Conservation (phyloP, 1,140 invertebrate species). For the Grapholita molesta region DNA sequence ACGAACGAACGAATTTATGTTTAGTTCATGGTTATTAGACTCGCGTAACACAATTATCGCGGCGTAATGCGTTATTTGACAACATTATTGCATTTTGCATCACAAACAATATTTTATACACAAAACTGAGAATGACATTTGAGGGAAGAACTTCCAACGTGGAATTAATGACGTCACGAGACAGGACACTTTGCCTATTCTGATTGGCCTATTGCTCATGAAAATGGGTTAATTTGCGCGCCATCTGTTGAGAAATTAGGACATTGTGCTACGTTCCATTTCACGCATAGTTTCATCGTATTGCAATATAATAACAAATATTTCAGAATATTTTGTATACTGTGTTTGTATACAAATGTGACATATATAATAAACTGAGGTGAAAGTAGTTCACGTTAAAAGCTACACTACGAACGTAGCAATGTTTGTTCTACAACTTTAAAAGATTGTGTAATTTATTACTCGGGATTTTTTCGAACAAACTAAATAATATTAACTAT, state of each 20-base stretch:
- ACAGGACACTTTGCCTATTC: conserved; percentile 61
- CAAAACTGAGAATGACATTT: conserved; percentile 65
- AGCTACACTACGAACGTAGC: no score
- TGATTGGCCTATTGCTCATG: conserved; percentile 57
- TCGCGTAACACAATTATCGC: conserved; percentile 24
- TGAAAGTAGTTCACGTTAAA: no score
- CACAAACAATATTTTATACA: conserved; percentile 46
- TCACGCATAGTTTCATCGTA: not conserved
- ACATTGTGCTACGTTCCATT: not conserved
- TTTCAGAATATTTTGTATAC: no score
- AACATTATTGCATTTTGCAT: conserved; percentile 30
- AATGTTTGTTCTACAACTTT: no score
- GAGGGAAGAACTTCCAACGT: conserved; percentile 70
- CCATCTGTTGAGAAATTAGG: conserved; percentile 40
- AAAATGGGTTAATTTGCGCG: conserved; percentile 39
- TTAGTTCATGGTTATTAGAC: conserved; percentile 28
- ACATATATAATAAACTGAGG: no score
- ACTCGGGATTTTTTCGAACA: no score
- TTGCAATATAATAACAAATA: no score
- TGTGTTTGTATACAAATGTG: no score
- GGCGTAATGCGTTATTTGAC: conserved; percentile 28
- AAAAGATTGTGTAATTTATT: no score
- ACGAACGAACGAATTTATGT: conserved; percentile 23
- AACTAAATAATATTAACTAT: no score
- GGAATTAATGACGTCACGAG: conserved; percentile 77